These are phyloP conservation scores for Hydropsyche tenuis DNA, from an alignment of 1,140 invertebrate genomes.

Conservation along the genomic window DNA sequence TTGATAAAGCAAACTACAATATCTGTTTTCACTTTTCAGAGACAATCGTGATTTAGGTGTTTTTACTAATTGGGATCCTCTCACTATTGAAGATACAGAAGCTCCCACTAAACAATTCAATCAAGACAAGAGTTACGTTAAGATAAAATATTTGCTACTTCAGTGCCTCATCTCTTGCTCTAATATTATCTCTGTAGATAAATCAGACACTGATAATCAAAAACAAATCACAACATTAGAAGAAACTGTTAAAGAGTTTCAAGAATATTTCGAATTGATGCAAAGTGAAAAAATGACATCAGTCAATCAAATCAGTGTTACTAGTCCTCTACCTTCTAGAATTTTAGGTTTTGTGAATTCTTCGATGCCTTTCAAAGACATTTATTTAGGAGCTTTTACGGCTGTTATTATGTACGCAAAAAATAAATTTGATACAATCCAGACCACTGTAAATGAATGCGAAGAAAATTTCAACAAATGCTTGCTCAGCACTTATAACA, in stretches of 20 bases:
- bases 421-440: conserved; percentile 16
- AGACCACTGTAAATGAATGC: conserved; percentile 14
- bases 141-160: conserved; percentile 55
- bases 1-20: background rate
- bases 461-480: conserved; percentile 35
- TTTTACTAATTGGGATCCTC: conserved; percentile 66
- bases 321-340: conserved; percentile 55
- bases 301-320: conserved; percentile 44
- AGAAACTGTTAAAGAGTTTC: conserved; percentile 52
- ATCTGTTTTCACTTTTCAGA: conserved; percentile 47
- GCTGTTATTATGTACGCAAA: conserved; percentile 52
- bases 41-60: conserved; percentile 69
- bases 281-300: conserved; percentile 51
- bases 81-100: conserved; percentile 76
- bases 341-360: conserved; percentile 58
- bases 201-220: conserved; percentile 46
- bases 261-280: conserved; percentile 51
- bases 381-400: conserved; percentile 52
- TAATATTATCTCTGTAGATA: conserved; percentile 47
- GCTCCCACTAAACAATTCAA: conserved; percentile 63
- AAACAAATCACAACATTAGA: conserved; percentile 52
- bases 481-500: conserved; percentile 8
- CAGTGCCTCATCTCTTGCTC: conserved; percentile 54
- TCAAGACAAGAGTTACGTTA: conserved; percentile 55
- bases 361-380: conserved; percentile 55